Conservation (phyloP, 1,140 invertebrate genomes). For the Meloidogyne exigua region DNA sequence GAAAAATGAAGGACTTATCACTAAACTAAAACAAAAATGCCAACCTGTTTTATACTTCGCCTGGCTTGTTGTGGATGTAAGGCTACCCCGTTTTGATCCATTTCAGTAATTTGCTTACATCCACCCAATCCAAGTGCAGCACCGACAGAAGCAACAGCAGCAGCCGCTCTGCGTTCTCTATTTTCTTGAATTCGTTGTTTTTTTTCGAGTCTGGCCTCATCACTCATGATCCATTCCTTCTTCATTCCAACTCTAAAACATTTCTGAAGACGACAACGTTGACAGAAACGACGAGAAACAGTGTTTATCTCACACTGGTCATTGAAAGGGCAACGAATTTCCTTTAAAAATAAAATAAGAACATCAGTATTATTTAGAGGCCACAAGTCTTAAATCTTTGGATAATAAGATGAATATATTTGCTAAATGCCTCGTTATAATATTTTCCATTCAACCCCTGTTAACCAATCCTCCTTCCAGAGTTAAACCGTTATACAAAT, state of each 20-base stretch:
- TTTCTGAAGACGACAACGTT: slow-evolving; percentile 88
- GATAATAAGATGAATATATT: not conserved
- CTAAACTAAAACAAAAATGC: not conserved
- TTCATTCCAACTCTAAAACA: slow-evolving; percentile 83
- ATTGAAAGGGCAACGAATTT: slow-evolving; percentile 89
- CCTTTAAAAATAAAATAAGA: slow-evolving; percentile 68
- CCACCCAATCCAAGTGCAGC: not conserved
- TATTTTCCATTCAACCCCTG: no score
- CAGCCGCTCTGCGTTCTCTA: slow-evolving; percentile 67
- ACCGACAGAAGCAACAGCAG: not conserved
- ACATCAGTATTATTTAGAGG: not conserved
- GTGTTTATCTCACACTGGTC: slow-evolving; percentile 82
- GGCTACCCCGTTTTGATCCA: not conserved
- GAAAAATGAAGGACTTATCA: no score
- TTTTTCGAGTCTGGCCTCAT: slow-evolving; percentile 87
- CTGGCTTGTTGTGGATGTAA: not conserved
- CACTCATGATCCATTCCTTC: slow-evolving; percentile 86
- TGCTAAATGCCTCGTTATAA: no score
- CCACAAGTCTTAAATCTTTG: no score
- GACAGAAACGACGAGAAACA: slow-evolving; percentile 89
- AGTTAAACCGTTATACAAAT: no score
- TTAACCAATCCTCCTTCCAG: no score
- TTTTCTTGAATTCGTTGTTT: slow-evolving; percentile 88
- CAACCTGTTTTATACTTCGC: not conserved
- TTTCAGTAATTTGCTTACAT: not conserved